Evolutionary conservation across 2,888 invertebrate species (phyloP).

Genomic region (Amphipoea lucens): DNA sequence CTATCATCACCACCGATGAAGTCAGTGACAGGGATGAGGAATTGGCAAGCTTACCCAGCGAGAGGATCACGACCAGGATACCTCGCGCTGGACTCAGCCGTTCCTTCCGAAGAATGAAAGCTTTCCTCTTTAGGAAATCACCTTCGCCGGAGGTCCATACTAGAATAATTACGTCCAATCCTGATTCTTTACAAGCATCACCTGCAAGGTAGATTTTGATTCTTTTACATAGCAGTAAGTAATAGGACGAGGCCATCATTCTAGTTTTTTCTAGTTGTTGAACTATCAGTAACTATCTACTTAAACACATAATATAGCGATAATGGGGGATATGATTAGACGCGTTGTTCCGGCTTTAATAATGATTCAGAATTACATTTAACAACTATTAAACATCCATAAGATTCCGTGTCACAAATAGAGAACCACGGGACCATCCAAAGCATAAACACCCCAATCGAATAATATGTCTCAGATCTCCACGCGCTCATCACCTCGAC

Average conservation of each 20-base stretch:
- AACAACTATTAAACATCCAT: not conserved
- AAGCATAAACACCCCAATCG: not conserved
- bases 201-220: conserved; percentile 72
- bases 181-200: conserved; percentile 73
- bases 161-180: conserved; percentile 62
- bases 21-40: conserved; percentile 66
- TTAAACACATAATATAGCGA: not conserved
- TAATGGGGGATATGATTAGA: not conserved
- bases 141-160: conserved; percentile 63
- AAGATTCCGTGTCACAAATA: not conserved
- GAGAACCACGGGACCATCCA: not conserved
- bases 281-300: not conserved
- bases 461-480: conserved; percentile 69
- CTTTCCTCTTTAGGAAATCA: conserved; percentile 72
- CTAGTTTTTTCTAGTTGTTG: not conserved
- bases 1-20: conserved; percentile 28
- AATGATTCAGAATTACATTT: not conserved
- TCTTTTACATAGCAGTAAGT: not conserved
- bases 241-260: not conserved
- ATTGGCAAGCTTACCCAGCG: conserved; percentile 56
- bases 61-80: conserved; percentile 68
- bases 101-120: conserved; percentile 79
- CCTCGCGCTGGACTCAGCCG: conserved; percentile 80
- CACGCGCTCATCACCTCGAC: conserved; percentile 68
- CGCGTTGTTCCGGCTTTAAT: not conserved